A percentile compares a stretch with the other conserved stretches of the same genome.
These are phyloP conservation scores for Cantharis lateralis DNA, from an alignment of 2,888 invertebrate species.

Conservation along the genomic window DNA sequence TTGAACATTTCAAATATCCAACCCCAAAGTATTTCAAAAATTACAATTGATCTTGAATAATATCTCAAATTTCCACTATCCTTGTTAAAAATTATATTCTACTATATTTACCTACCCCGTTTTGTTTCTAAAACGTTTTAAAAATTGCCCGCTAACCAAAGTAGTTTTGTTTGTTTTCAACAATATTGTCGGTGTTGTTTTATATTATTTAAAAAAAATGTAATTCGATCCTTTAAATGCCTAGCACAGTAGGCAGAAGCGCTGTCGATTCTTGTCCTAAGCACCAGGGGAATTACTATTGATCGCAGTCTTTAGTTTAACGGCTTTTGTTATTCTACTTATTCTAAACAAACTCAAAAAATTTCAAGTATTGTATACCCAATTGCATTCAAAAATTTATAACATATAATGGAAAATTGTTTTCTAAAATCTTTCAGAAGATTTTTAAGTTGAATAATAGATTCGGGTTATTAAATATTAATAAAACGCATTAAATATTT, in stretches of 20 bases:
- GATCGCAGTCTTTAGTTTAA: neutral
- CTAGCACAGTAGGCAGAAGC: neutral
- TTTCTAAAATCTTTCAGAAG: neutral
- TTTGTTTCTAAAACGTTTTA: neutral
- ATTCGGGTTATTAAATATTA: neutral
- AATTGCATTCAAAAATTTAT: neutral
- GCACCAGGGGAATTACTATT: neutral
- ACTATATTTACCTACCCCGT: neutral
- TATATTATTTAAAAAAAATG: neutral
- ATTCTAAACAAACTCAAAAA: neutral
- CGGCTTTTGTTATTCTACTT: neutral
- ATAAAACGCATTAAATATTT: neutral
- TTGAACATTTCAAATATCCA: neutral
- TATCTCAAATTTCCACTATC: neutral
- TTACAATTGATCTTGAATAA: neutral
- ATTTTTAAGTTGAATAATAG: neutral
- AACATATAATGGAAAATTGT: neutral
- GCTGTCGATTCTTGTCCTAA: neutral
- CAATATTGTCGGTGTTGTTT: neutral
- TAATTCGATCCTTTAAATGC: neutral
- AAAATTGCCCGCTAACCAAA: neutral
- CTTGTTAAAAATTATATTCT: neutral
- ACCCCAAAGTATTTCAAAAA: neutral
- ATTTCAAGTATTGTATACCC: neutral
- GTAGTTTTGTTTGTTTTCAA: neutral